These are phyloP conservation scores for Pteronura brasiliensis DNA, from an alignment of 2,113 vertebrate genomes.

Conservation along the genomic window DNA sequence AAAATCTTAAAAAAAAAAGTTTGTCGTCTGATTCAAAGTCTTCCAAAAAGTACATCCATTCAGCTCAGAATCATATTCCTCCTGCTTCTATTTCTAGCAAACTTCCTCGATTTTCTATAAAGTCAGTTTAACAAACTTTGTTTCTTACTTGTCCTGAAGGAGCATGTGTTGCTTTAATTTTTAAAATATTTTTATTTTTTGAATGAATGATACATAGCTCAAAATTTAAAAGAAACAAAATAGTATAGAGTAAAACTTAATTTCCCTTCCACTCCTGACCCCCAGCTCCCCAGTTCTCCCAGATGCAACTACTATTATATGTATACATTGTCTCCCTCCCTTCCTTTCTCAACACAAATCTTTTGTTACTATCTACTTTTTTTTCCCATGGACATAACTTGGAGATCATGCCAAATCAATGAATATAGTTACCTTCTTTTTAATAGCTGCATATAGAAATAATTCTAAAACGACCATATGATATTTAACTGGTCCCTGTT, in stretches of 20 bases:
- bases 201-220: background rate
- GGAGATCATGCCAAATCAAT: background rate
- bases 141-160: background rate
- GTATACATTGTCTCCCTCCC: fast-evolving
- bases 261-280: background rate
- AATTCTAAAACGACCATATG: background rate
- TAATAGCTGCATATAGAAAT: background rate
- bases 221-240: background rate
- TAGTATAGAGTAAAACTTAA: background rate
- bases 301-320: background rate
- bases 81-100: background rate
- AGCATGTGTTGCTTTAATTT: background rate
- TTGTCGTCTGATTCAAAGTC: background rate
- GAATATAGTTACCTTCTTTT: background rate
- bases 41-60: background rate
- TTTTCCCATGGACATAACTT: background rate
- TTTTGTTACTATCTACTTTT: background rate
- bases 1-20: background rate
- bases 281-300: background rate
- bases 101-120: background rate
- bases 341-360: background rate
- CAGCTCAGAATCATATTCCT: background rate
- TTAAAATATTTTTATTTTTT: background rate
- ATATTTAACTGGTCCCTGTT: background rate
- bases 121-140: background rate